Evolutionary conservation across 2,797 vertebrate species (phyloP), one percentile per base, ranked within the genome.

Genomic region (Phaenicophaeus curvirostris): DNA sequence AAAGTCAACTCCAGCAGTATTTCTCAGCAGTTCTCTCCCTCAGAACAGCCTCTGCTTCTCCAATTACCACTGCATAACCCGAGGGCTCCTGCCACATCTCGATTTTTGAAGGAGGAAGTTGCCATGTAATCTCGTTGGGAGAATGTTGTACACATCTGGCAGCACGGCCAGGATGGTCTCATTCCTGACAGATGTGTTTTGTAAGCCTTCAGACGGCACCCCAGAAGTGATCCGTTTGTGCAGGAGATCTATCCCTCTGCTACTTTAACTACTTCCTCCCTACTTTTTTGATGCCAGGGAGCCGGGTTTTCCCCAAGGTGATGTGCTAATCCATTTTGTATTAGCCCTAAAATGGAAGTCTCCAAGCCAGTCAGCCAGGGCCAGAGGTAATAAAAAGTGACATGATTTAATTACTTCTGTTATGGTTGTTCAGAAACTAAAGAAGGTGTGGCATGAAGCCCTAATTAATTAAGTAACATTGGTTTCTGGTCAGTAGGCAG

Each of bases 371-470:
- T 94, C 95, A 91, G 95, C 77, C 91, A 89, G 95, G 96, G 96
- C 95, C 97, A 97, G 97, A 97, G 96, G 97, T 98, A 98, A 97
- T 97, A 97, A 97, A 97, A 97, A 97, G 96, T 95, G 97, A 97
- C 97, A 96, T 95, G 96, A 97, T 97, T 98, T 98, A 98, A 98
- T 98, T 97, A 97, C 93, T 97, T 95, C 97, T 97, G 96, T 97
- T 97, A 97, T 68, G 90, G 96, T 97, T 97, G 96, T 97, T 94
- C 97, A 94, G 97, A 96, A 97, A 94, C 37, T 44, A 93, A 96
- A 93, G 91, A 97, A 97, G 97, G 97, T 89, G 91, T 72, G 67
- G 97, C 94, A 95, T 72, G 94, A 97, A 98, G 96, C 95, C 94
- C 96, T 96, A 97, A 97, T 98, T 98, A 98, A 98, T 96, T 92